These are phyloP conservation scores for Pseudococcus longispinus DNA, from an alignment of 2,888 invertebrate species.

Conservation along the genomic window DNA sequence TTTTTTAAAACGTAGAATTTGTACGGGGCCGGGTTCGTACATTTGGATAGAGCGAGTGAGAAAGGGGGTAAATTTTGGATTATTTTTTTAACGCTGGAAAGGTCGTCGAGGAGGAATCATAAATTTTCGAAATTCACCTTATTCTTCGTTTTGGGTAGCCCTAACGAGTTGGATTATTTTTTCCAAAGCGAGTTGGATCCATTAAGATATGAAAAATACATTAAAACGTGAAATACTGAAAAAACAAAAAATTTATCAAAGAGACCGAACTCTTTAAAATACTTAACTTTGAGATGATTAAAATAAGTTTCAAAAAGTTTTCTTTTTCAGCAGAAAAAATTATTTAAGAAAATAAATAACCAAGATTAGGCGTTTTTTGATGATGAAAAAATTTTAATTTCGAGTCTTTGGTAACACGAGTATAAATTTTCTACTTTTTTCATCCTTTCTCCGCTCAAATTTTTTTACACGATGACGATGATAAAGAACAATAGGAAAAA, in stretches of 20 bases:
- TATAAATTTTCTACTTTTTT: too few species aligned
- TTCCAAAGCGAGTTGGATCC: background rate
- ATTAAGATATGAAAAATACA: background rate
- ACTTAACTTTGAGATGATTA: background rate
- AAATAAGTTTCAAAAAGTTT: background rate
- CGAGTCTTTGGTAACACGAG: too few species aligned
- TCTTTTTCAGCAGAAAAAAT: too few species aligned
- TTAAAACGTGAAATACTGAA: background rate
- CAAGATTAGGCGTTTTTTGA: too few species aligned
- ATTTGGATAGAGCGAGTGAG: background rate
- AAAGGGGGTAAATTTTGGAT: background rate
- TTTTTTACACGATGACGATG: too few species aligned
- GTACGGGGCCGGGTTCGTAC: background rate
- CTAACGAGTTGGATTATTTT: background rate
- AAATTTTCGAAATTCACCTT: background rate
- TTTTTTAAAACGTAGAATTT: background rate
- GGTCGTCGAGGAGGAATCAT: background rate
- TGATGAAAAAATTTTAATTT: too few species aligned
- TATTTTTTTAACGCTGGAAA: background rate
- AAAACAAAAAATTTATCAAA: background rate
- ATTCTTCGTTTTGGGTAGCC: background rate
- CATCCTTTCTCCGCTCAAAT: too few species aligned
- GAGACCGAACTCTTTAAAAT: background rate
- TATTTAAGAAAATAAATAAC: too few species aligned
- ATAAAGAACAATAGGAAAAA: too few species aligned